These are phyloP conservation scores for Bugulina stolonifera DNA, from an alignment of 2,888 invertebrate species.

Conservation along the genomic window DNA sequence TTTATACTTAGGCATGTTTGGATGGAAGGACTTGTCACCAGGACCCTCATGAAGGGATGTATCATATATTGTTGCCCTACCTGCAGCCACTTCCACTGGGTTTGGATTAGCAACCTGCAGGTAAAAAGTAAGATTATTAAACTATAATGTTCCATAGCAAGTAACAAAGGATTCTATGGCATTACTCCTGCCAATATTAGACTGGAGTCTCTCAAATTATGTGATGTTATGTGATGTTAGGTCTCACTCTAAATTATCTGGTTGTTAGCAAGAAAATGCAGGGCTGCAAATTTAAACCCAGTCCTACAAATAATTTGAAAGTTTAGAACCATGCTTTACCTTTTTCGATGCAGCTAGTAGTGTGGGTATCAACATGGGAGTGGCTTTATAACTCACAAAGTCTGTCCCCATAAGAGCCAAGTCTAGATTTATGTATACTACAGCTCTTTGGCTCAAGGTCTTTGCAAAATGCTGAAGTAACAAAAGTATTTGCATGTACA, in stretches of 20 bases:
- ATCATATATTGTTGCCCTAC: slow-evolving; percentile 43
- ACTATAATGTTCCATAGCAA: too few relatives aligned
- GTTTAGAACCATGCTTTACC: too few relatives aligned
- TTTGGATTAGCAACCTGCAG: slow-evolving; percentile 45
- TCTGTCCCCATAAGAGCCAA: slow-evolving; percentile 34
- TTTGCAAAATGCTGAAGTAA: slow-evolving; percentile 22
- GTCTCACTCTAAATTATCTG: too few relatives aligned
- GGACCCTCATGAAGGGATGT: slow-evolving; percentile 39
- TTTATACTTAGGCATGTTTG: slow-evolving; percentile 26
- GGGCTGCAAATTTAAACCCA: too few relatives aligned
- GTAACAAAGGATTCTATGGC: too few relatives aligned
- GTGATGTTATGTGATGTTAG: too few relatives aligned
- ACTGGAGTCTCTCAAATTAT: too few relatives aligned
- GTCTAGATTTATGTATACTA: slow-evolving; percentile 47
- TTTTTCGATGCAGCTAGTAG: slow-evolving; percentile 50
- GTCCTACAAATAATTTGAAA: too few relatives aligned
- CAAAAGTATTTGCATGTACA: not conserved
- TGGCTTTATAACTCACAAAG: slow-evolving; percentile 34
- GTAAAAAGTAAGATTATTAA: too few relatives aligned
- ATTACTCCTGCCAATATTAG: too few relatives aligned
- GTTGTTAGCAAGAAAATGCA: too few relatives aligned
- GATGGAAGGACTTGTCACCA: slow-evolving; percentile 19
- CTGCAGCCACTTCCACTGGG: slow-evolving; percentile 35
- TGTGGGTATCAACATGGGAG: slow-evolving; percentile 47
- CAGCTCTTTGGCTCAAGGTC: slow-evolving; percentile 32